phyloP scores from a whole-genome alignment of 2,113 vertebrate species.

The Gobio gobio region DNA sequence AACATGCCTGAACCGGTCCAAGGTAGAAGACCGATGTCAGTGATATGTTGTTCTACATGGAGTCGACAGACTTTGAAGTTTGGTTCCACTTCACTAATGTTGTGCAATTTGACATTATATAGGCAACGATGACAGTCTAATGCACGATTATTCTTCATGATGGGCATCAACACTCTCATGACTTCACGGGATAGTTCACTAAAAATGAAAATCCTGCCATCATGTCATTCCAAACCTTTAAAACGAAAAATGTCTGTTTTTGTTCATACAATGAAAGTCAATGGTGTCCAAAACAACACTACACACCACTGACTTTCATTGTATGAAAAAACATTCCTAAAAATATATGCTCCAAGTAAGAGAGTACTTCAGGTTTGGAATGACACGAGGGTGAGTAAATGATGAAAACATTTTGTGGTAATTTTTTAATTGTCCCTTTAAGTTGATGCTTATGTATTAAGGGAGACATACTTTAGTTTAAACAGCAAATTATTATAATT shows the following conservation, averaged over 20 bases:
- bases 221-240: background rate
- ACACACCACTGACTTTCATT: background rate
- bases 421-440: background rate
- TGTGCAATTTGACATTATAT: slow-evolving; percentile 15
- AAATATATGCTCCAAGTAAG: background rate
- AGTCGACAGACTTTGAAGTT: slow-evolving; percentile 31
- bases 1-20: slow-evolving; percentile 4
- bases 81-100: slow-evolving; percentile 27
- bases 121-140: slow-evolving; percentile 17
- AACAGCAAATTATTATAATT: background rate
- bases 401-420: background rate
- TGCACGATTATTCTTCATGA: background rate
- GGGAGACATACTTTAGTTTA: background rate
- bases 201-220: background rate
- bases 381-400: background rate
- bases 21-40: background rate
- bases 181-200: background rate
- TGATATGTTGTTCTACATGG: slow-evolving; percentile 20
- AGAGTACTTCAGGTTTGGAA: background rate
- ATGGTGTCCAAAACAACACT: too few species aligned
- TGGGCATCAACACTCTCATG: background rate
- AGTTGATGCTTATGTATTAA: background rate
- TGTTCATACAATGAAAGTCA: background rate
- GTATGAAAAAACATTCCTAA: background rate
- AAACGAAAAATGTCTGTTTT: background rate